A percentile compares a stretch with the other conserved stretches of the same genome.
Evolutionary conservation across 2,113 vertebrate species (phyloP).

Genomic region (Hippoglossus stenolepis): DNA sequence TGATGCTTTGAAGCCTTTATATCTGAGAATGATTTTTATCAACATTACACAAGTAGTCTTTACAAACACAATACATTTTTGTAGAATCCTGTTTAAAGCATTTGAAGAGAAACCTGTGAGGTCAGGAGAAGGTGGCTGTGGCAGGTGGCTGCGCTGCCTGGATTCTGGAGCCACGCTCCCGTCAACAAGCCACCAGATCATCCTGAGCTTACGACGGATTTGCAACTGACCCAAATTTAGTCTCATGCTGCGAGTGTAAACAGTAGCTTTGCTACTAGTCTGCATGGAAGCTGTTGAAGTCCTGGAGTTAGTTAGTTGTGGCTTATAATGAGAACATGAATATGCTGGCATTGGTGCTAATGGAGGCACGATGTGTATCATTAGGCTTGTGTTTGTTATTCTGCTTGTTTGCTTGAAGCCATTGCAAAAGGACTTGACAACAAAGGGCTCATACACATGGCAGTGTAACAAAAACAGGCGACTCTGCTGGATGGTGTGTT

Average conservation of each 20-base stretch:
- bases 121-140: neutral
- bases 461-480: neutral
- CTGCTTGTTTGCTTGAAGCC: neutral
- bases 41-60: no score
- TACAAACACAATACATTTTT: no score
- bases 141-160: slow-evolving; percentile 13
- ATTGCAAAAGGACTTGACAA: neutral
- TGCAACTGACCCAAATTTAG: slow-evolving; percentile 60
- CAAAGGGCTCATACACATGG: neutral
- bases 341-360: neutral
- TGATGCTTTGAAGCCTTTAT: no score
- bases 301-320: neutral
- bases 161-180: neutral
- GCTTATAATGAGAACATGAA: neutral
- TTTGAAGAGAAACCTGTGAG: no score
- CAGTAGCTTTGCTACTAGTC: slow-evolving; percentile 25
- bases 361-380: neutral
- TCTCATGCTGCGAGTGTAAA: slow-evolving; percentile 17
- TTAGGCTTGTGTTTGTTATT: neutral
- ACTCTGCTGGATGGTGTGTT: neutral
- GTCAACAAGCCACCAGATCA: slow-evolving; percentile 40
- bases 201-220: slow-evolving; percentile 44
- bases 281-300: neutral
- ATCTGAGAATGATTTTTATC: no score
- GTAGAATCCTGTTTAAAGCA: no score